These are phyloP conservation scores for Rhinichthys osculus DNA, from an alignment of 2,797 vertebrate species.

Conservation along the genomic window DNA sequence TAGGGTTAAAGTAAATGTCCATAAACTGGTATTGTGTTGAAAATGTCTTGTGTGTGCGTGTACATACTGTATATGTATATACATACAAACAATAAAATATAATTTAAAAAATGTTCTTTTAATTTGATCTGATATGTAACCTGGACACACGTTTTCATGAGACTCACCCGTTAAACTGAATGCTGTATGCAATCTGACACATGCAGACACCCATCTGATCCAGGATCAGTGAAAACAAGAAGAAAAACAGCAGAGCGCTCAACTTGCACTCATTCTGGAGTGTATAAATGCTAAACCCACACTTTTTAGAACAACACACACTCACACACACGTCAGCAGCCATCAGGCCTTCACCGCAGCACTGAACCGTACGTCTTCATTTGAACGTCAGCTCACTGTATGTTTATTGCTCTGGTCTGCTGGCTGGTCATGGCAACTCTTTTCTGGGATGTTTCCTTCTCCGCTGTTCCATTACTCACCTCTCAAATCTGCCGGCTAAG, in stretches of 20 bases:
- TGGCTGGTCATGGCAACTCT: slow-evolving; percentile 34
- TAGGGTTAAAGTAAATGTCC: neutral
- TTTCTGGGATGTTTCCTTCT: slow-evolving; percentile 30
- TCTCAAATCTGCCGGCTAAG: slow-evolving; percentile 9
- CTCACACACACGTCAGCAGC: slow-evolving; percentile 12
- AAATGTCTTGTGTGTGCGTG: neutral
- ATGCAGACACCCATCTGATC: neutral
- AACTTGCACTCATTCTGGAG: slow-evolving; percentile 1
- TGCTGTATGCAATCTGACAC: too few relatives aligned
- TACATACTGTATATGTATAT: neutral
- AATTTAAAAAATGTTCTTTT: neutral
- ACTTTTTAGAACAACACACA: slow-evolving; percentile 16
- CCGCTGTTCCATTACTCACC: slow-evolving; percentile 32
- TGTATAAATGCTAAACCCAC: neutral
- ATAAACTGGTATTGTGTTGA: neutral
- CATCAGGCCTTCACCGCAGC: slow-evolving; percentile 28
- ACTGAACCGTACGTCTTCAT: slow-evolving; percentile 43
- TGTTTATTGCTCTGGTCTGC: slow-evolving; percentile 46
- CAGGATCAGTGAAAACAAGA: neutral
- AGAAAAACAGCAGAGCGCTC: neutral
- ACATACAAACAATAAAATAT: too few relatives aligned
- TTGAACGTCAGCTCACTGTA: slow-evolving; percentile 31
- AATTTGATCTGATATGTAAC: neutral
- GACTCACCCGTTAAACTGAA: neutral
- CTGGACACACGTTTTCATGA: neutral